Evolutionary conservation across 2,888 invertebrate species (phyloP).

Genomic region (Sisyra terminalis): DNA sequence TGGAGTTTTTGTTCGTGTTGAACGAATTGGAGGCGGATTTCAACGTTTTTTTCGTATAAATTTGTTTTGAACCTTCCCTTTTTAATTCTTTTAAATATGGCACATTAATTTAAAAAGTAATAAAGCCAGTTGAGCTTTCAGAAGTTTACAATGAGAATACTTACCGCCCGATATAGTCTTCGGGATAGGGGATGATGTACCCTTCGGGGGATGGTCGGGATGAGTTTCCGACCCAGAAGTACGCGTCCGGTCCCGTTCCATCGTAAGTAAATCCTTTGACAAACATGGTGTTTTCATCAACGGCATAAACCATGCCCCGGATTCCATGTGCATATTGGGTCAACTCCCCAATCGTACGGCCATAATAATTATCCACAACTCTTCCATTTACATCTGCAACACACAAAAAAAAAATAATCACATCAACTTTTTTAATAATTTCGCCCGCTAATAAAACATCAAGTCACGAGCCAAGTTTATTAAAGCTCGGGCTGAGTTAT

Average conservation of each 20-base stretch:
- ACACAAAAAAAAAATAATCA: not conserved
- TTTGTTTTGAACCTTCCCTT: not conserved
- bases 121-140: not conserved
- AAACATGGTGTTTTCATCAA: constrained; percentile 77
- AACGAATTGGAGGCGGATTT: not conserved
- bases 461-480: not conserved
- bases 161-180: constrained; percentile 66
- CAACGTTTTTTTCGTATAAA: not conserved
- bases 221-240: constrained; percentile 80
- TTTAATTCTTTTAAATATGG: not conserved
- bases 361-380: constrained; percentile 52
- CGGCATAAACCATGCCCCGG: constrained; percentile 67
- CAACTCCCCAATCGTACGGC: constrained; percentile 56
- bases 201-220: constrained; percentile 68
- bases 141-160: constrained; percentile 16
- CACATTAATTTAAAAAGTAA: not conserved
- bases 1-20: too few species aligned
- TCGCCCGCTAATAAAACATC: not conserved
- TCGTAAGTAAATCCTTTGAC: constrained; percentile 79
- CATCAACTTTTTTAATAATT: not conserved
- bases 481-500: not conserved
- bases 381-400: constrained; percentile 14
- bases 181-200: constrained; percentile 71
- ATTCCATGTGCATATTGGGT: constrained; percentile 64
- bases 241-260: constrained; percentile 74